Evolutionary conservation across 2,113 vertebrate genomes (phyloP), one percentile per base, ranked within the genome.

Genomic region (Caracal caracal): DNA sequence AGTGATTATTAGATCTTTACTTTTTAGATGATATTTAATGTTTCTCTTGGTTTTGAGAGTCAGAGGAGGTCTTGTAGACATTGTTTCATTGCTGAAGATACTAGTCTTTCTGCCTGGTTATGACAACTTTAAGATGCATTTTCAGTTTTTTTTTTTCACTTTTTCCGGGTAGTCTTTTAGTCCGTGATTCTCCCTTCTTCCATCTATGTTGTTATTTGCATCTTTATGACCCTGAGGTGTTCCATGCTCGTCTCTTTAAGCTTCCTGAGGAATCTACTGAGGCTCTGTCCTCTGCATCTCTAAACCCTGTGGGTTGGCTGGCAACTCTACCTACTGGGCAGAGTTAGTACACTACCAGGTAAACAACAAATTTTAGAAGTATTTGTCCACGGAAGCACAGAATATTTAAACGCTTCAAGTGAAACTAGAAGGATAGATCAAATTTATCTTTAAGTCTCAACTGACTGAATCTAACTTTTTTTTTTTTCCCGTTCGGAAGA

Each of bases 351-450:
- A 63, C 47, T 51, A n/a, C 24, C 43, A 73, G 47, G 6, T 76
- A 30, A 68, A 37, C 37, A 79, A 2, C n/a, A 24, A 0, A 35
- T 56, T 90, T 71, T 53, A 71, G 24, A 51, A 26, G 56, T n/a
- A 20, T 75, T 16, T 70, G 22, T 88, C 20, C 15, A 17, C 59
- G 83, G 53, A 94, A 86, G 12, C 76, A 92, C 51, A 59, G 53
- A 88, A 37, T 73, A 85, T 59, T 80, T 89, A 30, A 47, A 75
- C 70, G 80, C 35, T 93, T 93, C 56, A 91, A 82, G 28, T 61
- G 33, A 83, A 82, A 65, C 71, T 78, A 61, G 51, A 93, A 68
- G 22, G 93, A 80, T 70, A 53, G 83, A 26, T 89, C 28, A 87
- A 9, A 10, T 87, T 88, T 51, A n/a, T 16, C 56, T 91, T 83